phyloP scores from a whole-genome alignment of 2,888 invertebrate genomes.

The Melanargia galathea region DNA sequence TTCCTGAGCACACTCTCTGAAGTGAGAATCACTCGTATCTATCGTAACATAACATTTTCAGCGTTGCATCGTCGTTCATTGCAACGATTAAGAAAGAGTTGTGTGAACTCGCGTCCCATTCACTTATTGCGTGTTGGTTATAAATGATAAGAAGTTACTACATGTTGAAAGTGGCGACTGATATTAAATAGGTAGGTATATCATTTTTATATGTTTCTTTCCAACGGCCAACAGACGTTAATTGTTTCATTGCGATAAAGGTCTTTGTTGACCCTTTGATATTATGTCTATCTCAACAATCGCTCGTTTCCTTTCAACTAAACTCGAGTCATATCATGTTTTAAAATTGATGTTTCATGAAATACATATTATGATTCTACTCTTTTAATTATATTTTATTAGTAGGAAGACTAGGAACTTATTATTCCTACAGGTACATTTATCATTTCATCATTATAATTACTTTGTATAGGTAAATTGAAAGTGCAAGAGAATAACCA shows the following conservation, averaged over 20 bases:
- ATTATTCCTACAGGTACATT: no score
- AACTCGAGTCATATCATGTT: constrained; percentile 13
- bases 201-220: constrained; percentile 31
- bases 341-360: constrained; percentile 8
- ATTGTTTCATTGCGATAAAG: constrained; percentile 22
- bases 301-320: constrained; percentile 14
- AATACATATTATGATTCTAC: neutral
- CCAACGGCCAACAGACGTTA: constrained; percentile 26
- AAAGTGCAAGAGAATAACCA: neutral
- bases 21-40: neutral
- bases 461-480: no score
- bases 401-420: no score
- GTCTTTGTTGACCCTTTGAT: constrained; percentile 28
- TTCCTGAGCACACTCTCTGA: no score
- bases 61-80: constrained; percentile 15
- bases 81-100: constrained; percentile 31
- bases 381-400: neutral
- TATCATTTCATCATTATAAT: no score
- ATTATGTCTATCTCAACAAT: constrained; percentile 10
- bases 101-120: constrained; percentile 48
- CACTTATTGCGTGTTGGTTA: constrained; percentile 61
- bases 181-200: no score
- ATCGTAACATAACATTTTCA: constrained; percentile 5
- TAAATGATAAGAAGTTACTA: constrained; percentile 62
- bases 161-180: constrained; percentile 56